These are phyloP conservation scores for Gobius niger DNA, from an alignment of 2,113 vertebrate species.

Conservation along the genomic window DNA sequence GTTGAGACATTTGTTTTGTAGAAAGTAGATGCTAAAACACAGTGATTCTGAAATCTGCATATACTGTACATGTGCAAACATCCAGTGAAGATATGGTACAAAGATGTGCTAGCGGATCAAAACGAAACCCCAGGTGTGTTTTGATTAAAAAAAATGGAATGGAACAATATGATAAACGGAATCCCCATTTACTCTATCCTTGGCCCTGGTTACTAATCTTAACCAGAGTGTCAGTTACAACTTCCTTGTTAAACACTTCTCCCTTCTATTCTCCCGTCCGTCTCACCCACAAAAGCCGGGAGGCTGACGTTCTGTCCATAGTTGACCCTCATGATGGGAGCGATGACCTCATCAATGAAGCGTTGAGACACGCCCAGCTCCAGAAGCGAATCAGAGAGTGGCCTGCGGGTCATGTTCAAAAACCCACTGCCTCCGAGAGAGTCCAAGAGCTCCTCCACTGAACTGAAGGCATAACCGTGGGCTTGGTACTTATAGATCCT, in stretches of 20 bases:
- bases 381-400: conserved; percentile 88
- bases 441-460: conserved; percentile 88
- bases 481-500: conserved; percentile 99
- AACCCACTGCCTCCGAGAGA: conserved; percentile 90
- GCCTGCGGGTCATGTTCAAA: conserved; percentile 91
- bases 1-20: no score
- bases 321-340: conserved; percentile 90
- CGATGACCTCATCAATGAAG: conserved; percentile 93
- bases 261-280: conserved; percentile 10
- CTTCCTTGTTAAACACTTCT: conserved; percentile 25
- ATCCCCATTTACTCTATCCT: no score
- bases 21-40: no score
- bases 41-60: no score
- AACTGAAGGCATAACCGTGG: conserved; percentile 92
- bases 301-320: conserved; percentile 91
- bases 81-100: no score
- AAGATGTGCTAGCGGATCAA: no score
- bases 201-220: no score
- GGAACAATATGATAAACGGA: no score
- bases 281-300: conserved; percentile 92
- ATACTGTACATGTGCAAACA: no score
- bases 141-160: no score
- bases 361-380: conserved; percentile 93
- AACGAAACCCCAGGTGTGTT: no score
- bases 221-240: no score